Evolutionary conservation across 2,888 invertebrate genomes (phyloP).

Genomic region (Trissolcus brochymenae): DNA sequence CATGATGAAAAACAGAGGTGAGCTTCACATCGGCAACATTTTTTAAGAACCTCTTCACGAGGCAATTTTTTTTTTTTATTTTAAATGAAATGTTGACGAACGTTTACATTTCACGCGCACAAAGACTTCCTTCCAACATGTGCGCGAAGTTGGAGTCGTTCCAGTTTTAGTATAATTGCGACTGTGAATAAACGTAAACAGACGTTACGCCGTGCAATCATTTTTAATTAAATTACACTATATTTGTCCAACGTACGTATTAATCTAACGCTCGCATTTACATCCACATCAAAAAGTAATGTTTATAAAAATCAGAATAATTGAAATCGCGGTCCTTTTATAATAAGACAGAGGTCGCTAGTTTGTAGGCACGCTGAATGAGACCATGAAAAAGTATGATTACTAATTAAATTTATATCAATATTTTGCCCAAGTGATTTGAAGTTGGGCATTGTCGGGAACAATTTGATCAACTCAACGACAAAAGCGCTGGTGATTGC

Average conservation of each 20-base stretch:
- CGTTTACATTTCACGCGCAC: constrained; percentile 21
- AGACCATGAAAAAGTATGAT: constrained; percentile 8
- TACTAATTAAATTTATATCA: constrained; percentile 26
- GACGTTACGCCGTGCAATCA: constrained; percentile 29
- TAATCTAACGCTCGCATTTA: constrained; percentile 24
- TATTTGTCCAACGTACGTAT: constrained; percentile 38
- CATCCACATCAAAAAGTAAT: constrained; percentile 31
- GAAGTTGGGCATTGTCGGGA: constrained; percentile 5
- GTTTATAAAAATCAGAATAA: constrained; percentile 1
- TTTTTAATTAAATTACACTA: constrained; percentile 42
- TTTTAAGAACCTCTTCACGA: background rate
- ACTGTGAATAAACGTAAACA: constrained; percentile 31
- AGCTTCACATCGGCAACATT: background rate
- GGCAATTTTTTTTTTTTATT: constrained; percentile 20
- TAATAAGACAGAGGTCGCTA: background rate
- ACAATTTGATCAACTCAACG: constrained; percentile 23
- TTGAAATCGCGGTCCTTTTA: constrained; percentile 7
- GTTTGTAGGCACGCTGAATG: constrained; percentile 5
- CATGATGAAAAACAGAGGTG: background rate
- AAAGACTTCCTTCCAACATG: constrained; percentile 22
- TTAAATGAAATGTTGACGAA: constrained; percentile 32
- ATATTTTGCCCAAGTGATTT: constrained; percentile 9
- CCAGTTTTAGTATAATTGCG: constrained; percentile 38
- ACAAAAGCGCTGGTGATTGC: constrained; percentile 17
- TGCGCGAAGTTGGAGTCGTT: constrained; percentile 27